These are phyloP conservation scores for Maniola jurtina DNA, from an alignment of 1,140 invertebrate species.

Conservation along the genomic window DNA sequence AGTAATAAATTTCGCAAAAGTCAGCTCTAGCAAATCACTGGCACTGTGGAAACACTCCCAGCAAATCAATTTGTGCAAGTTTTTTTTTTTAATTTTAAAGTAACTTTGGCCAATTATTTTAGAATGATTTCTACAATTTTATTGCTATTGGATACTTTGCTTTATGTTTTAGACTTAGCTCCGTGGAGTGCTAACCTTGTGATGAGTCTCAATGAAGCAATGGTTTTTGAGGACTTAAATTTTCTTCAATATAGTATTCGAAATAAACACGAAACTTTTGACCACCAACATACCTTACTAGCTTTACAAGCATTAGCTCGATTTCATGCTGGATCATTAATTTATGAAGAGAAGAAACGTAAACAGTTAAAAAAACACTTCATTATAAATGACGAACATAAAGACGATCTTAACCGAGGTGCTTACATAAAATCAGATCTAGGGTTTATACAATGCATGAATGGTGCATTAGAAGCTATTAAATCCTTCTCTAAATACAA, in stretches of 20 bases:
- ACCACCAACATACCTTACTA: conserved; percentile 53
- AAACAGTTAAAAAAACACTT: conserved; percentile 39
- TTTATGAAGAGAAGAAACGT: conserved; percentile 58
- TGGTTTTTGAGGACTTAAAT: conserved; percentile 67
- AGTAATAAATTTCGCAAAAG: no score
- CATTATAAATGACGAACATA: conserved; percentile 49
- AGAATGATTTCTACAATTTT: no score
- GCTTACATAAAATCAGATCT: conserved; percentile 44
- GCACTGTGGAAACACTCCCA: no score
- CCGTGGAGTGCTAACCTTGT: conserved; percentile 57
- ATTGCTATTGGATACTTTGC: no score
- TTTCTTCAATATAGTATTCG: conserved; percentile 44
- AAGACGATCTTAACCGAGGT: conserved; percentile 41
- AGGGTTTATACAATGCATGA: conserved; percentile 64
- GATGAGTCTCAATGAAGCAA: conserved; percentile 45
- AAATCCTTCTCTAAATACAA: conserved; percentile 55
- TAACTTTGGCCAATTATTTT: no score
- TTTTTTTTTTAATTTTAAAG: no score
- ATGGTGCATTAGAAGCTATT: conserved; percentile 50
- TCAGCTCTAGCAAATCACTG: no score
- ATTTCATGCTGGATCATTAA: conserved; percentile 62
- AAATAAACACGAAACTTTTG: conserved; percentile 59
- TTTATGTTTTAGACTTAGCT: conserved; percentile 47
- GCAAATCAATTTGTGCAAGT: no score
- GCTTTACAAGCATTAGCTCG: conserved; percentile 58